Base-by-base conservation (phyloP, 2,888 invertebrate genomes). In the Cancer borealis region DNA sequence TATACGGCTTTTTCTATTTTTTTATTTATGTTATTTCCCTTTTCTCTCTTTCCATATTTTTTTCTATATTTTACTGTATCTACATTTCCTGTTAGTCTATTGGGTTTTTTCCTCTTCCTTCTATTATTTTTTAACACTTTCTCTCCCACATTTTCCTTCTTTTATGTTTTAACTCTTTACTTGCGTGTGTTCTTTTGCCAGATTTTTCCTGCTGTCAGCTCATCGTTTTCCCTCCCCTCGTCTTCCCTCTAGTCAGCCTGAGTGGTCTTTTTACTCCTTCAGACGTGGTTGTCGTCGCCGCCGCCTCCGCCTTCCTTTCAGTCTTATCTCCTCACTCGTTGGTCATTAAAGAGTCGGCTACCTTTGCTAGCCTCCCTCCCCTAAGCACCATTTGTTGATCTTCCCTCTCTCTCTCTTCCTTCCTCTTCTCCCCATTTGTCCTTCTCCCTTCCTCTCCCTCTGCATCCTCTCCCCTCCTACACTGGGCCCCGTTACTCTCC, bases 241-340 rank as follows among this genome's bases (percentile, higher is more conserved):
- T 79, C 79, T 30, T 8, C 79, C 30, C 30, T 79, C 79, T 26
- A 79, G 79, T 21, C 26, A 8, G 30, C 26, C 30, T 79, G 79
- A 79, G 79, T 30, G 79, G 79, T 79, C 79, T 79, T 30, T 79
- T 79, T 30, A 30, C 79, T 26, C 79, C 66, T 3, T 79, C 79
- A 79, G 79, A 26, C 79, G 12, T 30, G 79, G 30, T 8, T 3
- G 1, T 6, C 79, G 30, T 30, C 79, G 12, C 30, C 79, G 79
- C 79, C 30, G 12, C 79, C 30, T 4, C n/a, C 73, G 79, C 14
- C 30, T 30, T 79, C 79, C 30, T 79, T 26, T 30, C 79, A 4
- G 79, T 79, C 79, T 79, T 79, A 79, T 79, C 79, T 79, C 26
- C 26, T 79, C 79, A n/a, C 79, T 79, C 79, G 79, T n/a, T 12